Conservation (phyloP, 2,113 vertebrate species). For the Pipa parva region DNA sequence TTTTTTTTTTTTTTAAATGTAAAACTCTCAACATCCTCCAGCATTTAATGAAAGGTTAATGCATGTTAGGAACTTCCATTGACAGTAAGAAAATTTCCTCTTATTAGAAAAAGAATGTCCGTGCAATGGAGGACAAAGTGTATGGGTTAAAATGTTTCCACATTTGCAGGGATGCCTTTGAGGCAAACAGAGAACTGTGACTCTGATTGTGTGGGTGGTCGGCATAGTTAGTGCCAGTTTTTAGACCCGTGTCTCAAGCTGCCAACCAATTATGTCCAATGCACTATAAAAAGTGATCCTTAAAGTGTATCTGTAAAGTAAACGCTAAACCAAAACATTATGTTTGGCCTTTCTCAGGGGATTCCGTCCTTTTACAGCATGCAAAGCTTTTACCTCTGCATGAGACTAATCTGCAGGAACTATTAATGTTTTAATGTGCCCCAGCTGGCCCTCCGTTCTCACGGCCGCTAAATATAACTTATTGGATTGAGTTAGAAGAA, state of each 20-base stretch:
- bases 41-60: no score
- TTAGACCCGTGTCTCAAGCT: neutral
- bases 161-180: neutral
- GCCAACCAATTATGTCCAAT: neutral
- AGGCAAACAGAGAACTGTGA: neutral
- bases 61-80: no score
- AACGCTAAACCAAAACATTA: neutral
- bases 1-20: no score
- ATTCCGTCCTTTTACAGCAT: neutral
- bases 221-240: neutral
- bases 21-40: no score
- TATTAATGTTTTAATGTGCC: constrained; percentile 11
- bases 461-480: constrained; percentile 19
- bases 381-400: neutral
- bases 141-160: neutral
- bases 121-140: neutral
- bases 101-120: no score
- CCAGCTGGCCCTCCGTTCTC: neutral
- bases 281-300: neutral
- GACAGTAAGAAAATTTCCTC: no score
- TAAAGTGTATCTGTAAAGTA: constrained; percentile 8
- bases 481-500: neutral
- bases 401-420: neutral
- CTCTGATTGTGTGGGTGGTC: neutral
- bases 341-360: neutral